These are phyloP conservation scores for Taphrorychus bicolor DNA, from an alignment of 2,888 invertebrate genomes.

Conservation along the genomic window DNA sequence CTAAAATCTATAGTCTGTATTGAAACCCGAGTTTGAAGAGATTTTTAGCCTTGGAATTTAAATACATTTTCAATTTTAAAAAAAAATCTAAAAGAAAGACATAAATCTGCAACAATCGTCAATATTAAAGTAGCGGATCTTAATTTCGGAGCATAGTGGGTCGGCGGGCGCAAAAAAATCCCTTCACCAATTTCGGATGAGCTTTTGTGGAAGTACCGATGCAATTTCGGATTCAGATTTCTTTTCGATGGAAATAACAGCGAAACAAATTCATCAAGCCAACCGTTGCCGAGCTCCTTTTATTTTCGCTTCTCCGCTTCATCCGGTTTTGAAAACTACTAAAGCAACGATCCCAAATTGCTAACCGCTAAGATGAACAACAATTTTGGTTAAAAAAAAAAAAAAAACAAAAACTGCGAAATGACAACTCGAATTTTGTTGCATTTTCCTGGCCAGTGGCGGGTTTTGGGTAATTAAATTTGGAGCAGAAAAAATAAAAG, in stretches of 20 bases:
- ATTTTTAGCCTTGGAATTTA: too few relatives aligned
- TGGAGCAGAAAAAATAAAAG: neutral
- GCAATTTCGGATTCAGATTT: conserved; percentile 34
- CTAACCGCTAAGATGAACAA: conserved; percentile 14
- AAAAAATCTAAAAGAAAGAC: too few relatives aligned
- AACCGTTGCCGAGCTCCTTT: conserved; percentile 12
- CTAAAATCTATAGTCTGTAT: too few relatives aligned
- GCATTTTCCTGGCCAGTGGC: conserved; percentile 2
- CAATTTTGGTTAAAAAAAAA: conserved; percentile 6
- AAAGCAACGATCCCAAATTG: conserved; percentile 19
- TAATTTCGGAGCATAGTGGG: conserved; percentile 17
- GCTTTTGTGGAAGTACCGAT: conserved; percentile 33
- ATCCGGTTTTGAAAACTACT: conserved; percentile 20
- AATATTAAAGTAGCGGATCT: neutral
- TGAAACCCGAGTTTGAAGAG: too few relatives aligned
- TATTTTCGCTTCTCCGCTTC: conserved; percentile 19
- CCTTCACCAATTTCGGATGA: conserved; percentile 22
- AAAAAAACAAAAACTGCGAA: neutral
- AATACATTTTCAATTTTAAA: too few relatives aligned
- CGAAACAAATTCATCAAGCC: conserved; percentile 38
- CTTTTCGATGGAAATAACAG: conserved; percentile 35
- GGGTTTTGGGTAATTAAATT: neutral
- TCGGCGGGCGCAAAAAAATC: conserved; percentile 16
- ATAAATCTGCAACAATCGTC: too few relatives aligned
- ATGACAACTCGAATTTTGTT: neutral